phyloP scores from a whole-genome alignment of 2,113 vertebrate genomes.

The Callipepla squamata region DNA sequence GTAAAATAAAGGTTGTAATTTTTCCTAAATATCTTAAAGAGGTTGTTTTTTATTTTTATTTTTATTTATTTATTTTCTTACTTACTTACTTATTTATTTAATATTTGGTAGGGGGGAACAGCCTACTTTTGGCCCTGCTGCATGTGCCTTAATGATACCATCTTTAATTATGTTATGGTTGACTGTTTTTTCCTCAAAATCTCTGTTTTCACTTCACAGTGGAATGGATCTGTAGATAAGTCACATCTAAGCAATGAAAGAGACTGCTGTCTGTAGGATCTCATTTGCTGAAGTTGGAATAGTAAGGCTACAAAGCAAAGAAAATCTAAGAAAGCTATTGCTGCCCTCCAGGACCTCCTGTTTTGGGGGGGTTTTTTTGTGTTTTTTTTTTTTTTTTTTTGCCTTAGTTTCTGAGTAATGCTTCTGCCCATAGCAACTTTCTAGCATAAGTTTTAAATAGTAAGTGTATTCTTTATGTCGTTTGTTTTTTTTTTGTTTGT shows the following conservation, averaged over 20 bases:
- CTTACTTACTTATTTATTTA: no score
- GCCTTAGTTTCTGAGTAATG: neutral
- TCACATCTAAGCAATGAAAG: neutral
- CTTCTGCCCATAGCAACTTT: neutral
- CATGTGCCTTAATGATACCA: neutral
- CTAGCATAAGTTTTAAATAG: neutral
- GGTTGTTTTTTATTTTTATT: neutral
- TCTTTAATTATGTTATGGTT: conserved; percentile 10
- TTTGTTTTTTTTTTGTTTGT: neutral
- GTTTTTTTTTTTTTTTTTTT: neutral
- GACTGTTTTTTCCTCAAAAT: conserved; percentile 12
- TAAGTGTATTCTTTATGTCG: neutral
- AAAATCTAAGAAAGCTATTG: neutral
- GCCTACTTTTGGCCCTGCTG: neutral
- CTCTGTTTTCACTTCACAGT: neutral
- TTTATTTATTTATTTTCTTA: no score
- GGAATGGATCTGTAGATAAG: neutral
- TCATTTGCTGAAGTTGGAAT: neutral
- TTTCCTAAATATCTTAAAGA: neutral
- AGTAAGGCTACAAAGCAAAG: neutral
- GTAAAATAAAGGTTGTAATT: neutral
- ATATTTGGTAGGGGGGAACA: neutral
- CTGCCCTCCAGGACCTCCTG: neutral
- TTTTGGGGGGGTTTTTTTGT: neutral
- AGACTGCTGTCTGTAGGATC: neutral